Percentiles rank a stretch among this genome's conserved stretches.
Conservation (phyloP, 2,797 vertebrate genomes). For the Peromyscus aztecus region DNA sequence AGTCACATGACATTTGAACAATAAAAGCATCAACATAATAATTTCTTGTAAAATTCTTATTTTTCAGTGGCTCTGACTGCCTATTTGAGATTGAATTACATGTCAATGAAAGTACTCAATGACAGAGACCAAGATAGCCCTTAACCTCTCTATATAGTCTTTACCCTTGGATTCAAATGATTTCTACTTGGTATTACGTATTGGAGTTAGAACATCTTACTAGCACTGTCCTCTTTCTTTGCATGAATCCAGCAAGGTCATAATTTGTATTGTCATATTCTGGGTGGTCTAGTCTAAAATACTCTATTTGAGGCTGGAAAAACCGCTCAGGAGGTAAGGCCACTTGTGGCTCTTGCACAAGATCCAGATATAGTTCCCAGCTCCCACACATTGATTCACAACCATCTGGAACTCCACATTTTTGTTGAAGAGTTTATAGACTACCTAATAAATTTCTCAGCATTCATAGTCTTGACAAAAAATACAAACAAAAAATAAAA, state of each 20-base stretch:
- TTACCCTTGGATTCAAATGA: constrained; percentile 8
- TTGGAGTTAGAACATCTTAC: background rate
- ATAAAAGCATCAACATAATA: background rate
- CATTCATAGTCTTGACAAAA: background rate
- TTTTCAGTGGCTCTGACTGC: background rate
- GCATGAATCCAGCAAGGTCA: background rate
- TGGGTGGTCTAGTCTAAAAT: background rate
- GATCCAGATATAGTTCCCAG: background rate
- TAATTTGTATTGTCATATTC: background rate
- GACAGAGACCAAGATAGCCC: constrained; percentile 13
- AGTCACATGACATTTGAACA: background rate
- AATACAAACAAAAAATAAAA: background rate
- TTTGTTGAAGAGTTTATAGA: constrained; percentile 54
- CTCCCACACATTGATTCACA: background rate
- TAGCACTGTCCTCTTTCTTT: constrained; percentile 7
- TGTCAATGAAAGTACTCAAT: background rate
- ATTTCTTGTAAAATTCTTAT: background rate
- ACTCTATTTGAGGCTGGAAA: background rate
- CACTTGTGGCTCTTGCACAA: background rate
- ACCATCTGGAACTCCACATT: background rate
- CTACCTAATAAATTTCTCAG: constrained; percentile 42
- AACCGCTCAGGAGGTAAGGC: background rate
- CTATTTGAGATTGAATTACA: background rate
- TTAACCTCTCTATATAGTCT: constrained; percentile 13
- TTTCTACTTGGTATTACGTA: background rate